phyloP scores from a whole-genome alignment of 2,113 vertebrate genomes.

The Garra rufa region DNA sequence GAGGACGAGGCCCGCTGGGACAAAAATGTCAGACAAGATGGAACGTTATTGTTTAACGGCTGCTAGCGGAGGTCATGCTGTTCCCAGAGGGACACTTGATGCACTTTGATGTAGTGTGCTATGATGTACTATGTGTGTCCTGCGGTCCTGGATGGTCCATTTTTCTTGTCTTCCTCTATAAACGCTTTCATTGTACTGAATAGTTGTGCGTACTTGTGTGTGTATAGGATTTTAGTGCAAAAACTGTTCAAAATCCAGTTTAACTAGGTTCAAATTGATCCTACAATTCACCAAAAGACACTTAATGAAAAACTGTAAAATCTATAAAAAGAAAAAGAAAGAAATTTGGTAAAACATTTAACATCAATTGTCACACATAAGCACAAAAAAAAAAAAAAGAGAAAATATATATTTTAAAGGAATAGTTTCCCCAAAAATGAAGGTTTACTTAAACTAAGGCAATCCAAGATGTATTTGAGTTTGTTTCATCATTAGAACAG shows the following conservation, averaged over 20 bases:
- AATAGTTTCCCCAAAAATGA: too few relatives aligned
- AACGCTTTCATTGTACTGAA: not conserved
- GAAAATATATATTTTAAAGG: too few relatives aligned
- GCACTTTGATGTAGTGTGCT: constrained; percentile 26
- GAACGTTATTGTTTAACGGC: constrained; percentile 19
- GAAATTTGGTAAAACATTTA: too few relatives aligned
- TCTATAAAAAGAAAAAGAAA: too few relatives aligned
- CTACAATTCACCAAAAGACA: too few relatives aligned
- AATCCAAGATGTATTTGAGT: too few relatives aligned
- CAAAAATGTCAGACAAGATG: constrained; percentile 28
- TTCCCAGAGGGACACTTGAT: constrained; percentile 22
- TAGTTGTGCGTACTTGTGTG: not conserved
- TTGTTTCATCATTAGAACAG: too few relatives aligned
- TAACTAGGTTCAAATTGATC: not conserved
- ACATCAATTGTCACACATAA: too few relatives aligned
- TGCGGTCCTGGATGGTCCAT: not conserved
- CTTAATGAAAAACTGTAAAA: too few relatives aligned
- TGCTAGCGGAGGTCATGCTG: not conserved
- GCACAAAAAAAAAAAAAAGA: too few relatives aligned
- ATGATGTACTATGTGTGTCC: constrained; percentile 1
- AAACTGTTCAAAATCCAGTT: not conserved
- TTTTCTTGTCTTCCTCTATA: not conserved
- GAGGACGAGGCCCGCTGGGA: not conserved
- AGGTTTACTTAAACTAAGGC: too few relatives aligned
- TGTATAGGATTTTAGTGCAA: not conserved